phyloP scores from a whole-genome alignment of 2,888 invertebrate species.

The Sarcophaga subvicina region DNA sequence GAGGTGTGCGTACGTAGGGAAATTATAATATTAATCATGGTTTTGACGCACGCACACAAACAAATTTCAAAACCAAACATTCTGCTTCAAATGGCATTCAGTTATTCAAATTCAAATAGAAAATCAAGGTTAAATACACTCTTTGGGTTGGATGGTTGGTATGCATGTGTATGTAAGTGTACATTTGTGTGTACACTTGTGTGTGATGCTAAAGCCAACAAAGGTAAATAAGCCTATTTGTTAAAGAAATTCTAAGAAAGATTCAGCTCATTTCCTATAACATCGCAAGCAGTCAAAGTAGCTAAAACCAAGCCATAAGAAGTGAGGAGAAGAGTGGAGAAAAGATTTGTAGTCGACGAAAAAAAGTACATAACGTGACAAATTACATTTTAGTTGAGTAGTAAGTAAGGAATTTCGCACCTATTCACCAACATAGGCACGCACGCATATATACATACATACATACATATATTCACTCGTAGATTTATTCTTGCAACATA shows the following conservation, averaged over 20 bases:
- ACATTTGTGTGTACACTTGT: slow-evolving; percentile 4
- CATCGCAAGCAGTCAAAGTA: slow-evolving; percentile 40
- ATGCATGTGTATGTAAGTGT: neutral
- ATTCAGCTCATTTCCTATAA: slow-evolving; percentile 55
- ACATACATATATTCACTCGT: too few relatives aligned
- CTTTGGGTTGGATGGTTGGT: neutral
- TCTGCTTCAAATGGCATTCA: slow-evolving; percentile 49
- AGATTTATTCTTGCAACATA: slow-evolving; percentile 36
- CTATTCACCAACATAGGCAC: slow-evolving; percentile 41
- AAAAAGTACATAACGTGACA: slow-evolving; percentile 72
- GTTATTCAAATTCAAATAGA: slow-evolving; percentile 57
- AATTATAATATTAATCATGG: slow-evolving; percentile 58
- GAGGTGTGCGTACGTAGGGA: slow-evolving; percentile 18
- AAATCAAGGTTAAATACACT: slow-evolving; percentile 45
- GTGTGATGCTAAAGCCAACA: slow-evolving; percentile 29
- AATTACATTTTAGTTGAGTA: slow-evolving; percentile 77
- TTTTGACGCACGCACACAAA: neutral
- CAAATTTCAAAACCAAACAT: slow-evolving; percentile 39
- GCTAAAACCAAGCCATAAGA: too few relatives aligned
- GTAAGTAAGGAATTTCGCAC: slow-evolving; percentile 65
- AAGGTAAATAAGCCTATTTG: slow-evolving; percentile 68
- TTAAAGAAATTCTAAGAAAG: slow-evolving; percentile 52
- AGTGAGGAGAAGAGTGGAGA: neutral
- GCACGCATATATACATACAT: neutral
- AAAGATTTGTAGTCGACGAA: slow-evolving; percentile 13